phyloP scores from a whole-genome alignment of 2,113 vertebrate species.

The Myrmecobius fasciatus region DNA sequence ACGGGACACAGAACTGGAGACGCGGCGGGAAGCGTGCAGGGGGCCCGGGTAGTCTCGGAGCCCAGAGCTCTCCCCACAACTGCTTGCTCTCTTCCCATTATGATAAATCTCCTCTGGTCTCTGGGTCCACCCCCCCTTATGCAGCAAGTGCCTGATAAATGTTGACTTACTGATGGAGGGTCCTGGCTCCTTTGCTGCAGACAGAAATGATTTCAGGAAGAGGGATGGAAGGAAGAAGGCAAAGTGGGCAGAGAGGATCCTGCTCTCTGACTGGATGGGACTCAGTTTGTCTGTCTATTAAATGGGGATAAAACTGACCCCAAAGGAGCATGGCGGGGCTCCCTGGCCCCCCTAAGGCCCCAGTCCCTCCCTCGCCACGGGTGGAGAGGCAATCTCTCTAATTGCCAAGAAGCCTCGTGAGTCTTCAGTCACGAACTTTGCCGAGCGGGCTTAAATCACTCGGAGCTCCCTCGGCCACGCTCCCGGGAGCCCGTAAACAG shows the following conservation, averaged over 20 bases:
- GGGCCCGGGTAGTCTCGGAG: too few relatives aligned
- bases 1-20: not conserved
- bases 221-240: not conserved
- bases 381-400: not conserved
- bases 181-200: not conserved
- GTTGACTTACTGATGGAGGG: not conserved
- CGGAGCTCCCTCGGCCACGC: not conserved
- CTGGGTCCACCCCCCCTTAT: not conserved
- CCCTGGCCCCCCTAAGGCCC: not conserved
- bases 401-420: not conserved
- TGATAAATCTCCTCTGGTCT: not conserved
- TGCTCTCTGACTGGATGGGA: not conserved
- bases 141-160: not conserved
- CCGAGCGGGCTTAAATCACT: not conserved
- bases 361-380: not conserved
- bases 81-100: not conserved
- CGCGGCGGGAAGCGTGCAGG: not conserved
- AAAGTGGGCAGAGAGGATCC: not conserved
- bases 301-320: not conserved
- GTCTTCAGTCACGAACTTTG: slow-evolving; percentile 5
- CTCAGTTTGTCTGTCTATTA: not conserved
- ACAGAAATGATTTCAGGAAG: not conserved
- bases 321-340: not conserved
- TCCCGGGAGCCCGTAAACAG: not conserved
- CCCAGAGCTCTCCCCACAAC: not conserved